Evolutionary conservation across 2,797 vertebrate genomes (phyloP), one percentile per base, ranked within the genome.

Genomic region (Ptychobarbus kaznakovi): DNA sequence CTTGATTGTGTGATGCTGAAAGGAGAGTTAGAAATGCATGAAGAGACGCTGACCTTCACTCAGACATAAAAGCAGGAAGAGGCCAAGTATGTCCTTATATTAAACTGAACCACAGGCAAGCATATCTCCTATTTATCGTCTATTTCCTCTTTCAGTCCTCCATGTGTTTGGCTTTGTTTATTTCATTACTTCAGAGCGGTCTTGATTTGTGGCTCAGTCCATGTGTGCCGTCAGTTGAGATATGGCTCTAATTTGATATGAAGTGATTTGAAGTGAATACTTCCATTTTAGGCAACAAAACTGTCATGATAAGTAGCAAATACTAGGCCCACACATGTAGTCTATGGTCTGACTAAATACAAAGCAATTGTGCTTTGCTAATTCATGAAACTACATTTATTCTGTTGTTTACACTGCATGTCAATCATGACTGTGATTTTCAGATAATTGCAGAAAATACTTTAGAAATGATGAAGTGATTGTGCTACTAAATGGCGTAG

Each of bases 151-250:
- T 88, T 82, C 86, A 76, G 82, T 79, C 35, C 40, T 86, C 86
- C 58, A 72, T 80, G 87, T 87, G 83, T 84, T 88, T 87, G 77
- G 85, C 89, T 87, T 86, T 74, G 84, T 78, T 88, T 72, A 81
- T 87, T 58, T 84, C 72, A 87, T 88, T 83, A 83, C 65, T 84
- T 85, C 66, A 53, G 75, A 84, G 72, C 25, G 25, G 77, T 76
- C 68, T 75, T 82, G 69, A 81, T 78, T 32, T 79, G 65, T 80
- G 69, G 66, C 53, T 83, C 40, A 46, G 77, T 28, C 13, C 72
- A 72, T 80, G 25, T 80, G 42, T 53, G 51, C 85, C 15, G 20
- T 44, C 58, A 68, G 22, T 58, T 81, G 79, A 81, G 70, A 87
- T 72, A 46, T 22, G 76, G 75, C 46, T 88, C 69, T 86, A 89